Percentiles rank a stretch among this genome's conserved stretches.
Evolutionary conservation across 2,113 vertebrate genomes (phyloP).

Genomic region (Sinocyclocheilus anophthalmus): DNA sequence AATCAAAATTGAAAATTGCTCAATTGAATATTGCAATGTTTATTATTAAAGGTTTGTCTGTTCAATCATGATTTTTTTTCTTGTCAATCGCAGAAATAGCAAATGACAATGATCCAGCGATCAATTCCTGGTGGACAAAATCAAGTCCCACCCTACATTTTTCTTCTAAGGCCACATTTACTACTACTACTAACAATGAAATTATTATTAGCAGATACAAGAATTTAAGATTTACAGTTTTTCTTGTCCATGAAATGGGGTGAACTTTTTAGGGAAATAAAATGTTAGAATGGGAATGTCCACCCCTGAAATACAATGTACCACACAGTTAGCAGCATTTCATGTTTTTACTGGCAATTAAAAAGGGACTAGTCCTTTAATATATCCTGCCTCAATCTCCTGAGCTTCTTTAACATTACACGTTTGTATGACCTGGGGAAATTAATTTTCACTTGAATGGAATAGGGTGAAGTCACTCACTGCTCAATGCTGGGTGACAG

Average conservation of each 20-base stretch:
- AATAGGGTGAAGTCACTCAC: slow-evolving; percentile 78
- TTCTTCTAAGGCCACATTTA: too few relatives aligned
- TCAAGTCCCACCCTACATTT: too few relatives aligned
- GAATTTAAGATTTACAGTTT: not conserved
- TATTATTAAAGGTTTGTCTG: too few relatives aligned
- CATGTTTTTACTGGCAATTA: not conserved
- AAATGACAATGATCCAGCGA: too few relatives aligned
- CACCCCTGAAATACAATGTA: not conserved
- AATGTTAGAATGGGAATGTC: not conserved
- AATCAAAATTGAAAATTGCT: too few relatives aligned
- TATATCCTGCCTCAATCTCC: not conserved
- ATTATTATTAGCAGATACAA: not conserved
- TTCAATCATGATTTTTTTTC: too few relatives aligned
- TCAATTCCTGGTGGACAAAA: too few relatives aligned
- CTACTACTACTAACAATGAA: too few relatives aligned
- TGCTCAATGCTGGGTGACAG: slow-evolving; percentile 97
- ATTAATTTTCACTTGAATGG: not conserved
- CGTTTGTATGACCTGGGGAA: not conserved
- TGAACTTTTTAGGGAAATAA: not conserved
- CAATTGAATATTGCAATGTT: too few relatives aligned
- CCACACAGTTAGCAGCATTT: not conserved
- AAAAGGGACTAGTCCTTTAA: not conserved
- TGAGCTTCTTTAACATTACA: not conserved
- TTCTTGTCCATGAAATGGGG: not conserved
- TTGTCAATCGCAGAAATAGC: too few relatives aligned